Conservation (phyloP, 2,797 vertebrate genomes). For the Holocentrus rufus region DNA sequence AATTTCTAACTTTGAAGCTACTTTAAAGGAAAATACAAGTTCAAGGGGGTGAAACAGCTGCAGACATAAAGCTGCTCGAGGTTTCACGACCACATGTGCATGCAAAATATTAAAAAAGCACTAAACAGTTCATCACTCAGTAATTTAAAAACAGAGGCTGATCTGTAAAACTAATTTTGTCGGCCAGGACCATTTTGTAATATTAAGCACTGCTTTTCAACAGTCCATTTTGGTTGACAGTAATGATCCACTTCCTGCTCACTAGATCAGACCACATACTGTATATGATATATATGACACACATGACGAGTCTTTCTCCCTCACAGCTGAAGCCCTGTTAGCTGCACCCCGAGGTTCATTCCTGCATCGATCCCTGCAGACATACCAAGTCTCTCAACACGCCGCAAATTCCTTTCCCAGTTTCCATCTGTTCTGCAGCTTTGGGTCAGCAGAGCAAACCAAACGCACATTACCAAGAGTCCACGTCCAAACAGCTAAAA, state of each 20-base stretch:
- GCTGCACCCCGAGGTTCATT: conserved; percentile 29
- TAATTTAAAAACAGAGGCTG: too few species aligned
- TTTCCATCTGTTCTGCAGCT: conserved; percentile 42
- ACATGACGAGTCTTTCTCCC: conserved; percentile 12
- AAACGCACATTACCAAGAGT: background rate
- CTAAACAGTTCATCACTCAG: too few species aligned
- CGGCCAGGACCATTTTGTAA: too few species aligned
- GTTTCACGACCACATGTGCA: too few species aligned
- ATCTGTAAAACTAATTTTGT: too few species aligned
- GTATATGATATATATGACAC: background rate
- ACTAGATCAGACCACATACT: conserved; percentile 15
- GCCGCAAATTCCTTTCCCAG: conserved; percentile 37
- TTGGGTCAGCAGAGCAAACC: background rate
- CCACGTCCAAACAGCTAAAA: background rate
- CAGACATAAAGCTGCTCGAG: too few species aligned
- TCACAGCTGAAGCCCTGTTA: conserved; percentile 46
- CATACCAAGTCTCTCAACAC: conserved; percentile 27
- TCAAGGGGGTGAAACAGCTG: too few species aligned
- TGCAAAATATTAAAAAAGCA: too few species aligned
- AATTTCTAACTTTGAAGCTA: too few species aligned
- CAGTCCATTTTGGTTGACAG: background rate
- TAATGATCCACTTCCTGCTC: background rate
- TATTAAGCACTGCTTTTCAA: background rate
- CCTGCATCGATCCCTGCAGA: conserved; percentile 41
- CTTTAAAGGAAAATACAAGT: too few species aligned